Conservation (phyloP, 2,888 invertebrate species). For the Galerucella nymphaeae region DNA sequence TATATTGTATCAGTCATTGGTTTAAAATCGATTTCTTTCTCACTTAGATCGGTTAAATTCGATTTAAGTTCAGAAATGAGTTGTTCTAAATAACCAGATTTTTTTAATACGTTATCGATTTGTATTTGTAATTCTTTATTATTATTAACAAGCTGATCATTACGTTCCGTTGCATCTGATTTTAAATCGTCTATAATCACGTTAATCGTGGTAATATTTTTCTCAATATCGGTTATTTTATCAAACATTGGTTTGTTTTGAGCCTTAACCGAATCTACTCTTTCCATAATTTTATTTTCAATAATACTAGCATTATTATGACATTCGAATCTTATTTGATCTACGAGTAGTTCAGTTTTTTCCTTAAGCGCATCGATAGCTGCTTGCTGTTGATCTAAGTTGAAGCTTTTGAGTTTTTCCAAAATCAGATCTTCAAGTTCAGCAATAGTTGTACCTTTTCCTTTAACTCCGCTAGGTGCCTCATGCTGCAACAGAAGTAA, state of each 20-base stretch:
- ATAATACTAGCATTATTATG: slow-evolving; percentile 3
- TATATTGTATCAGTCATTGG: slow-evolving; percentile 4
- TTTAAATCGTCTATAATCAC: neutral
- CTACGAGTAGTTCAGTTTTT: slow-evolving; percentile 1
- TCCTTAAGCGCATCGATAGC: slow-evolving; percentile 12
- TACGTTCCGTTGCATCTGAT: neutral
- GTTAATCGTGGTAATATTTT: slow-evolving; percentile 3
- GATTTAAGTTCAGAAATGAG: neutral
- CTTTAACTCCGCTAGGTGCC: neutral
- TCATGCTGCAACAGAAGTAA: slow-evolving; percentile 4
- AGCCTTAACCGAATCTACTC: neutral
- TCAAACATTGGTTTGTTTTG: slow-evolving; percentile 3
- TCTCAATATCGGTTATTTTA: neutral
- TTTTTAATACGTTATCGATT: slow-evolving; percentile 4
- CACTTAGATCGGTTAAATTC: neutral
- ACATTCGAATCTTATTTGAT: slow-evolving; percentile 9
- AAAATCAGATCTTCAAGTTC: slow-evolving; percentile 15
- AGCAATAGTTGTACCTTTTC: neutral
- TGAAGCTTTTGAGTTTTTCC: slow-evolving; percentile 22
- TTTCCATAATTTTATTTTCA: slow-evolving; percentile 11
- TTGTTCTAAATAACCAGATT: slow-evolving; percentile 2
- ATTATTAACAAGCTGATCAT: neutral
- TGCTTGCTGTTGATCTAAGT: slow-evolving; percentile 23
- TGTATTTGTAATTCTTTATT: slow-evolving; percentile 5
- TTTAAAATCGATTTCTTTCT: slow-evolving; percentile 14